A percentile compares a stretch with the other conserved stretches of the same genome.
Conservation (phyloP, 2,888 invertebrate genomes). For the Rosalia funebris region DNA sequence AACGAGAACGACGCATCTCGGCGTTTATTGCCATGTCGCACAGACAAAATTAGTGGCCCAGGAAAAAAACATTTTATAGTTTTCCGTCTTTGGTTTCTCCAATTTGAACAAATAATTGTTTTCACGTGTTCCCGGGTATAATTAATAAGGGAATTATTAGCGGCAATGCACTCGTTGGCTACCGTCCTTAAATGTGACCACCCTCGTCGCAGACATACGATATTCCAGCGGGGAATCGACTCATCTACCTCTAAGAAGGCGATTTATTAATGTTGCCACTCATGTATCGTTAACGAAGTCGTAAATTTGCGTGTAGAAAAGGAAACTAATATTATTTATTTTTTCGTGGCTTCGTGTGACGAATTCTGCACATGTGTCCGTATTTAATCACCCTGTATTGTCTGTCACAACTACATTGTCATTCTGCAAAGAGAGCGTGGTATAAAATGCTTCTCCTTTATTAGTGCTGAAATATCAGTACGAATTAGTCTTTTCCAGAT, state of each 20-base stretch:
- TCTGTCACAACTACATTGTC: too few relatives aligned
- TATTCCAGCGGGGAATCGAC: conserved; percentile 15
- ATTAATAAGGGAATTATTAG: conserved; percentile 40
- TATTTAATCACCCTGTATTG: too few relatives aligned
- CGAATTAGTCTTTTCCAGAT: too few relatives aligned
- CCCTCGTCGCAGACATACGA: conserved; percentile 36
- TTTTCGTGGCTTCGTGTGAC: conserved; percentile 6
- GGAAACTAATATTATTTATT: not conserved
- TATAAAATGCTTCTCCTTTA: too few relatives aligned
- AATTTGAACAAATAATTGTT: conserved; percentile 36
- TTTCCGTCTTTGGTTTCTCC: not conserved
- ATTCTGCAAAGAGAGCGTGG: too few relatives aligned
- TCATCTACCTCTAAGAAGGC: conserved; percentile 12
- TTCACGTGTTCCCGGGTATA: conserved; percentile 37
- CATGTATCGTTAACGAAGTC: conserved; percentile 18
- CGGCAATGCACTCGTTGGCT: conserved; percentile 28
- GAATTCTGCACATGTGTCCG: too few relatives aligned
- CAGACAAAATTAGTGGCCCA: conserved; percentile 15
- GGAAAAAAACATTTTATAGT: conserved; percentile 10
- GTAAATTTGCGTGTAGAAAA: conserved; percentile 17
- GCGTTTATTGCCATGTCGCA: not conserved
- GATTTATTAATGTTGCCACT: conserved; percentile 30
- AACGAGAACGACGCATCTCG: not conserved
- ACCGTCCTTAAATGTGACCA: conserved; percentile 30
- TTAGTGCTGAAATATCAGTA: too few relatives aligned